These are phyloP conservation scores for Parnassius smintheus DNA, from an alignment of 2,888 invertebrate species.

Conservation along the genomic window DNA sequence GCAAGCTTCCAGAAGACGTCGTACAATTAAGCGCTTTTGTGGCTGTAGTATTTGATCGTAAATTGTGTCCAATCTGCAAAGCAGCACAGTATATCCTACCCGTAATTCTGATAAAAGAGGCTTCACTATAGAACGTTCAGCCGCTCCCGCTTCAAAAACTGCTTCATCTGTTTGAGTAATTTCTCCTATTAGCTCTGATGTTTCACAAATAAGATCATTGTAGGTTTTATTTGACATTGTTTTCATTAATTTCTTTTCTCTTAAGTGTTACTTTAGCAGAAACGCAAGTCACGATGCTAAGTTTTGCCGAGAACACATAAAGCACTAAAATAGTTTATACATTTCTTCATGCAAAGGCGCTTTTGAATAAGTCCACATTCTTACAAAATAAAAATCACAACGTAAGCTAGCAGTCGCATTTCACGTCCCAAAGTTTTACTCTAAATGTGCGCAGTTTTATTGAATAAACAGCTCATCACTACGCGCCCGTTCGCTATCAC, in stretches of 20 bases:
- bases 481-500: constrained; percentile 51
- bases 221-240: constrained; percentile 89
- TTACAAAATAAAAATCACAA: background rate
- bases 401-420: background rate
- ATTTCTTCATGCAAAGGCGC: no score
- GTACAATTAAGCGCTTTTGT: constrained; percentile 92
- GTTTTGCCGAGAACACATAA: no score
- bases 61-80: constrained; percentile 87
- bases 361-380: no score
- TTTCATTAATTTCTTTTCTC: background rate
- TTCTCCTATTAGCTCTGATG: constrained; percentile 77
- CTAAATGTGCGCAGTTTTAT: constrained; percentile 43
- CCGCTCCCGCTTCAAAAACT: constrained; percentile 81
- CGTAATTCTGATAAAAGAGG: constrained; percentile 86
- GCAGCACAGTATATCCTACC: constrained; percentile 89
- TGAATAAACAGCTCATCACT: constrained; percentile 50
- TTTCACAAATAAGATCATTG: constrained; percentile 84
- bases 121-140: constrained; percentile 82
- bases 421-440: constrained; percentile 27
- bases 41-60: constrained; percentile 97
- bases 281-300: no score
- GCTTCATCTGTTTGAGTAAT: constrained; percentile 82
- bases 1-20: constrained; percentile 86
- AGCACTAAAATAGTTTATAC: no score
- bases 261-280: no score